Conservation (phyloP, 2,797 vertebrate species). For the Chelon labrosus region DNA sequence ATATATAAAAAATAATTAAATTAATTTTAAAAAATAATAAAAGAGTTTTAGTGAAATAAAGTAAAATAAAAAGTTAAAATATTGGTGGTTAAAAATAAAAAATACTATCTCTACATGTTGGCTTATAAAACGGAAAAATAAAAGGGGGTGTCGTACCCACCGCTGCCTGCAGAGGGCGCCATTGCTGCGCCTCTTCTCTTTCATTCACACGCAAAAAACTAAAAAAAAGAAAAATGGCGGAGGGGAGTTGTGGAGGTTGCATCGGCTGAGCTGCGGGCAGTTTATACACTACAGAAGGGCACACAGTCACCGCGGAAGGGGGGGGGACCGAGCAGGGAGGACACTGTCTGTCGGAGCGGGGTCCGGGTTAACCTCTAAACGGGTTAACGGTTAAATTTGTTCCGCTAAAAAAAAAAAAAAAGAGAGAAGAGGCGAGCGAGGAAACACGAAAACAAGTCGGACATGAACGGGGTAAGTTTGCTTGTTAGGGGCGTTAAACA, state of each 20-base stretch:
- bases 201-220: conserved; percentile 68
- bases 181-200: neutral
- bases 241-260: conserved; percentile 69
- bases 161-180: conserved; percentile 49
- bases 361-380: neutral
- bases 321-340: conserved; percentile 28
- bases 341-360: conserved; percentile 14
- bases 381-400: conserved; percentile 13
- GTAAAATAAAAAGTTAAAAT: no score
- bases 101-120: no score
- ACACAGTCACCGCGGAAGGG: conserved; percentile 28
- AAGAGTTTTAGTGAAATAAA: no score
- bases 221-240: conserved; percentile 88
- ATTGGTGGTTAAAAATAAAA: no score
- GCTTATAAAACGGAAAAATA: no score
- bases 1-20: no score
- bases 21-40: no score
- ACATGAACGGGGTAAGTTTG: conserved; percentile 92
- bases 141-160: no score
- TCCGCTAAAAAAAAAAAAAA: conserved; percentile 56
- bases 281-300: conserved; percentile 47
- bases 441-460: conserved; percentile 84
- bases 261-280: conserved; percentile 67
- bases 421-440: conserved; percentile 74
- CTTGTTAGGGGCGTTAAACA: conserved; percentile 34